Percentiles rank a stretch among this genome's conserved stretches.
These are phyloP conservation scores for Apis florea DNA, from an alignment of 1,140 invertebrate genomes.

Conservation along the genomic window DNA sequence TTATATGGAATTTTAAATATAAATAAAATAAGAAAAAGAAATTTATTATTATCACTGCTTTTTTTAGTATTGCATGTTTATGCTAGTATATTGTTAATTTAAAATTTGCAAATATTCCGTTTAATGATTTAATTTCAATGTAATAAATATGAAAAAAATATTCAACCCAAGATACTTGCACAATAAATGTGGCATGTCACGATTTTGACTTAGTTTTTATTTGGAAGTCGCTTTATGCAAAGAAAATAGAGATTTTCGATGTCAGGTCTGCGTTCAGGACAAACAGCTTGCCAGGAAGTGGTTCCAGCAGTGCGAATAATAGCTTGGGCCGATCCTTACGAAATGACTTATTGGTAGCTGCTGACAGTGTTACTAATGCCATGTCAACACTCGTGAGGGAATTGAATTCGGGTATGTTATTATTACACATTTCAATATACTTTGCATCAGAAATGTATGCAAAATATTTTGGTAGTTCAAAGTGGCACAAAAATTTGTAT, in stretches of 20 bases:
- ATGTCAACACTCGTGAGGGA: conserved; percentile 97
- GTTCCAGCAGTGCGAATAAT: conserved; percentile 78
- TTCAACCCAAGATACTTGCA: conserved; percentile 47
- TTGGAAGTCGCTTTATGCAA: conserved; percentile 75
- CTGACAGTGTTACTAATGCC: conserved; percentile 97
- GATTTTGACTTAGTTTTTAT: conserved; percentile 54
- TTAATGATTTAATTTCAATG: conserved; percentile 1
- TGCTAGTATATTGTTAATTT: conserved; percentile 46
- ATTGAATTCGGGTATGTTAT: conserved; percentile 91
- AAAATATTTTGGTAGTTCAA: conserved; percentile 50
- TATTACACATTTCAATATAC: conserved; percentile 39
- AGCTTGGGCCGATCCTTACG: conserved; percentile 85
- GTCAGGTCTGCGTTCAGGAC: conserved; percentile 80
- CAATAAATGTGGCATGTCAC: conserved; percentile 54
- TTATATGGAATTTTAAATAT: background rate
- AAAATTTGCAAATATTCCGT: conserved; percentile 33
- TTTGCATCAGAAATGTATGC: conserved; percentile 47
- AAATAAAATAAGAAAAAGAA: background rate
- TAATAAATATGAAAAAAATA: background rate
- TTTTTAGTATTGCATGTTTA: conserved; percentile 48
- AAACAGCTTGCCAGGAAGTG: conserved; percentile 79
- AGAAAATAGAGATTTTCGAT: conserved; percentile 79
- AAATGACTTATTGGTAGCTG: conserved; percentile 93
- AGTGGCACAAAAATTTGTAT: conserved; percentile 42
- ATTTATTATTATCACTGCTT: background rate